phyloP scores from a whole-genome alignment of 2,797 vertebrate genomes.

The Holocentrus rufus region DNA sequence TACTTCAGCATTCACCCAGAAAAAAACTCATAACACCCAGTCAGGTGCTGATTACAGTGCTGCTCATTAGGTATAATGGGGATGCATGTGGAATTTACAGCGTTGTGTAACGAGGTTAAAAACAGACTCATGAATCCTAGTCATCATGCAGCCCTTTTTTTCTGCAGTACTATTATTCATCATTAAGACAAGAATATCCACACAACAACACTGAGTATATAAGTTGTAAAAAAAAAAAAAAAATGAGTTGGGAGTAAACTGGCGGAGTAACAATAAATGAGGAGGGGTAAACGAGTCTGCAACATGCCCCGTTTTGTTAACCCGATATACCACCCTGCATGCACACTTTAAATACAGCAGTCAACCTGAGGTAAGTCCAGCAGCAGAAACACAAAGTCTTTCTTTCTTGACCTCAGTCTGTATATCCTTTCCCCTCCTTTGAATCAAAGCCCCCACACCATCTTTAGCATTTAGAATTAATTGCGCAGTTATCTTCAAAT shows the following conservation, averaged over 20 bases:
- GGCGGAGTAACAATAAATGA: slow-evolving; percentile 61
- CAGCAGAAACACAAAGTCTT: slow-evolving; percentile 72
- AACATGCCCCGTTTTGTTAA: slow-evolving; percentile 55
- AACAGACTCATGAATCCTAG: slow-evolving; percentile 70
- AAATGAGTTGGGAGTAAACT: slow-evolving; percentile 39
- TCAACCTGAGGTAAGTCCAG: slow-evolving; percentile 55
- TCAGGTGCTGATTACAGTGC: slow-evolving; percentile 65
- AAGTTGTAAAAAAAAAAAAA: slow-evolving; percentile 23
- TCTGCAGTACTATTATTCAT: slow-evolving; percentile 73
- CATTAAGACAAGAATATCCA: slow-evolving; percentile 66
- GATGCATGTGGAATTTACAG: slow-evolving; percentile 73
- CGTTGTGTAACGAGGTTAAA: slow-evolving; percentile 72
- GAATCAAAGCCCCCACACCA: slow-evolving; percentile 78
- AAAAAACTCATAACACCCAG: slow-evolving; percentile 34
- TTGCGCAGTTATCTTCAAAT: slow-evolving; percentile 89
- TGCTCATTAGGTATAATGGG: slow-evolving; percentile 77
- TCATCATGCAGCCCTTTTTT: slow-evolving; percentile 52
- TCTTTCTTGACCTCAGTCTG: slow-evolving; percentile 78
- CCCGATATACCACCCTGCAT: slow-evolving; percentile 39
- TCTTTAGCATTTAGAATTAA: slow-evolving; percentile 89
- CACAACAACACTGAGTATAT: slow-evolving; percentile 48
- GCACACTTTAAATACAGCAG: slow-evolving; percentile 49
- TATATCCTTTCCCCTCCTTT: slow-evolving; percentile 74
- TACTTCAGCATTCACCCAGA: slow-evolving; percentile 29
- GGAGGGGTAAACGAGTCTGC: slow-evolving; percentile 55